Evolutionary conservation across 2,113 vertebrate species (phyloP).

Genomic region (Ciconia maguari): DNA sequence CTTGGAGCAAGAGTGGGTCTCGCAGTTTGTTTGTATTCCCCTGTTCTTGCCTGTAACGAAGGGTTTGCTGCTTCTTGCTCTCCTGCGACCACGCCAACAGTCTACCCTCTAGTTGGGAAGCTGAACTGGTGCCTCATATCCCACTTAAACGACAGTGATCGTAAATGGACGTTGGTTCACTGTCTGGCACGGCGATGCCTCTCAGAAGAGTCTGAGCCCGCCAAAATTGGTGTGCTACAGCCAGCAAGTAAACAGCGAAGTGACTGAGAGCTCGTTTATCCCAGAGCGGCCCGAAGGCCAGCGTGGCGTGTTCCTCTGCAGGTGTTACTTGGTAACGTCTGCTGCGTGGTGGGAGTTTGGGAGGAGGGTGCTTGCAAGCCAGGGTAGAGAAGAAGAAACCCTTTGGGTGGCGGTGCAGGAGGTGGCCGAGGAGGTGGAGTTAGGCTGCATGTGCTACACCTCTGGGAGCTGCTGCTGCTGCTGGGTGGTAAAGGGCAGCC

Average conservation of each 20-base stretch:
- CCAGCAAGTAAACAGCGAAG: background rate
- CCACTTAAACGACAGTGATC: background rate
- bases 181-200: rapidly evolving
- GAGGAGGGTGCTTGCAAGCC: background rate
- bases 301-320: background rate
- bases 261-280: background rate
- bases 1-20: background rate
- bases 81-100: background rate
- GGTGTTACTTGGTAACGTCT: background rate
- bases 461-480: background rate
- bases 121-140: background rate
- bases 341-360: background rate
- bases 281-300: background rate
- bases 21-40: background rate
- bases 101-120: background rate
- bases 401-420: background rate
- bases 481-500: background rate
- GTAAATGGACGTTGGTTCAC: background rate
- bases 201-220: background rate
- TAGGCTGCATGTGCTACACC: background rate
- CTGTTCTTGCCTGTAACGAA: background rate
- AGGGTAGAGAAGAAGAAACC: background rate
- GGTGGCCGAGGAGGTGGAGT: background rate
- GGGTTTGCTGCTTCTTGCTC: background rate
- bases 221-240: background rate